A percentile compares a stretch with the other conserved stretches of the same genome.
Evolutionary conservation across 2,888 invertebrate genomes (phyloP).

Genomic region (Zygaena filipendulae): DNA sequence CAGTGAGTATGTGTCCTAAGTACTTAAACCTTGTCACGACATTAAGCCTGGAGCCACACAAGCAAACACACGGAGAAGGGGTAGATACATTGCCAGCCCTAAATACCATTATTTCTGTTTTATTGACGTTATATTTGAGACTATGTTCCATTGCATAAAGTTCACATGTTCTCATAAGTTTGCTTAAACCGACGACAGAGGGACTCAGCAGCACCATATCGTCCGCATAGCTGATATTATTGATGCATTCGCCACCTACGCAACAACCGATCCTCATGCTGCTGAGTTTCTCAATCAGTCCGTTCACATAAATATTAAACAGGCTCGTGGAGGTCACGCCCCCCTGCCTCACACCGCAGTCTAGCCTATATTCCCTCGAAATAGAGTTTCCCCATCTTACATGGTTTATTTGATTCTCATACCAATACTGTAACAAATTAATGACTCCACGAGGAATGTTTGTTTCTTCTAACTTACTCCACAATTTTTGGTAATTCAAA

Average conservation of each 20-base stretch:
- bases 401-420: conserved; percentile 2
- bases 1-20: conserved; percentile 7
- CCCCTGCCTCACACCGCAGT: conserved; percentile 14
- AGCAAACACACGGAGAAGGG: conserved; percentile 1
- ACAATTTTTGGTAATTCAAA: conserved; percentile 2
- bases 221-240: conserved; percentile 10
- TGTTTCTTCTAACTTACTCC: conserved; percentile 1
- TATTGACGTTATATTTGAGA: conserved; percentile 4
- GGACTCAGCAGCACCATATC: no score
- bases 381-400: conserved; percentile 3
- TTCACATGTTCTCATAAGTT: conserved; percentile 6
- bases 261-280: conserved; percentile 8
- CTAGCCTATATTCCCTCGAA: conserved; percentile 3
- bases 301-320: conserved; percentile 9
- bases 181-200: conserved; percentile 6
- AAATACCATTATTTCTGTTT: conserved; percentile 4
- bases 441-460: neutral
- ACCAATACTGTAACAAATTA: conserved; percentile 3
- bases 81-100: conserved; percentile 6
- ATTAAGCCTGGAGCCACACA: conserved; percentile 1
- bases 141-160: conserved; percentile 2
- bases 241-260: conserved; percentile 5
- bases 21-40: conserved; percentile 8
- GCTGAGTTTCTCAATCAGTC: conserved; percentile 9
- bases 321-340: conserved; percentile 10